Evolutionary conservation across 2,888 invertebrate genomes (phyloP).

Genomic region (Andrena haemorrhoa): DNA sequence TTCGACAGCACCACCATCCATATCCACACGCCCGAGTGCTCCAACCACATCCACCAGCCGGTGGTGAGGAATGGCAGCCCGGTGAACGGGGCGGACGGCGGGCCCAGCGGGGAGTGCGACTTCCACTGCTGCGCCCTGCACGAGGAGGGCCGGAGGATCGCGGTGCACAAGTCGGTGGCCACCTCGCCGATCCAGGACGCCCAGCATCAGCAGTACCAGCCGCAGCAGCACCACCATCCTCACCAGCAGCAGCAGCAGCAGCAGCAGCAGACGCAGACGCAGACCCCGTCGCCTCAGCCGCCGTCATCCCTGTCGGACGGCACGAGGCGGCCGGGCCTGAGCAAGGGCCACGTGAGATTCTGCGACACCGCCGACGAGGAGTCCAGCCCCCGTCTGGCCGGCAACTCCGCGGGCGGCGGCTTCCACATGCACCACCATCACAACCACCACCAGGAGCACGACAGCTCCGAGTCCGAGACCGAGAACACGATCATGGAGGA

Average conservation of each 20-base stretch:
- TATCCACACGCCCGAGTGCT: constrained; percentile 93
- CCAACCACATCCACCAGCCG: constrained; percentile 90
- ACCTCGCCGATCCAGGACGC: constrained; percentile 96
- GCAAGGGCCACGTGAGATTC: constrained; percentile 93
- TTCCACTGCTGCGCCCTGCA: constrained; percentile 98
- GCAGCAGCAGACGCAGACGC: constrained; percentile 80
- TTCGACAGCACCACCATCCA: constrained; percentile 91
- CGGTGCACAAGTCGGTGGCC: constrained; percentile 96
- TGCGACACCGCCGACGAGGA: constrained; percentile 91
- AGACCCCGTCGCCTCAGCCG: constrained; percentile 88
- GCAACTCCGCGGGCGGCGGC: constrained; percentile 74
- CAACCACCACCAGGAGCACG: constrained; percentile 87
- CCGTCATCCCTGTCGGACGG: constrained; percentile 85
- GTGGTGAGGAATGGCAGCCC: constrained; percentile 89
- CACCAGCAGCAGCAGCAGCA: constrained; percentile 75
- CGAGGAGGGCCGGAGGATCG: constrained; percentile 96
- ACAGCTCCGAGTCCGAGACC: constrained; percentile 96
- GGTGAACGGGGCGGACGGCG: constrained; percentile 86
- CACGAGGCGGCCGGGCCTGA: constrained; percentile 86
- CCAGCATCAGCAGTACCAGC: constrained; percentile 85
- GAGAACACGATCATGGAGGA: constrained; percentile 97
- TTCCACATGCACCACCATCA: constrained; percentile 82
- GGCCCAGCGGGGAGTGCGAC: constrained; percentile 91
- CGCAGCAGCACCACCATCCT: constrained; percentile 78
- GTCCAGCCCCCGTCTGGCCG: constrained; percentile 73